A percentile compares a stretch with the other conserved stretches of the same genome.
These are phyloP conservation scores for Dendrolimus pini DNA, from an alignment of 2,888 invertebrate species.

Conservation along the genomic window DNA sequence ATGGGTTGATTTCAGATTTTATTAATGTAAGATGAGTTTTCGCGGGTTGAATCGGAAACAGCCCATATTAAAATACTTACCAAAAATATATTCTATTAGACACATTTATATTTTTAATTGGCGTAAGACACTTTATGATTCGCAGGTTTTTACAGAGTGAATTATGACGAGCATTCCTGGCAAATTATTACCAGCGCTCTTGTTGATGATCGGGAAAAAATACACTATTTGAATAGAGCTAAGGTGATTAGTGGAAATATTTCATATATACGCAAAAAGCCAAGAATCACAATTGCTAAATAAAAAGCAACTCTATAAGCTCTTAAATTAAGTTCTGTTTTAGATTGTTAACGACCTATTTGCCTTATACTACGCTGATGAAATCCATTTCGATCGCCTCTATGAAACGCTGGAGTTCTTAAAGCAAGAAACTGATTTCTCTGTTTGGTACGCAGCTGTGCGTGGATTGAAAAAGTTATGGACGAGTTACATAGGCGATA, in stretches of 20 bases:
- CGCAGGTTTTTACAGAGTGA: slow-evolving; percentile 80
- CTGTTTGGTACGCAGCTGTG: slow-evolving; percentile 85
- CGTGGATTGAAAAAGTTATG: slow-evolving; percentile 62
- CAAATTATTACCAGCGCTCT: slow-evolving; percentile 56
- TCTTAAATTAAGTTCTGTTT: slow-evolving; percentile 10
- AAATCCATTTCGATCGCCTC: slow-evolving; percentile 74
- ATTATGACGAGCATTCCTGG: slow-evolving; percentile 79
- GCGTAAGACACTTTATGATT: too few species aligned
- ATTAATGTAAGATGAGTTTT: too few species aligned
- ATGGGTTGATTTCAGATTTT: too few species aligned
- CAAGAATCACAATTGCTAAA: too few species aligned
- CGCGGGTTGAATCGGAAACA: too few species aligned
- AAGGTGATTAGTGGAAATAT: slow-evolving; percentile 62
- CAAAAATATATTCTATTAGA: too few species aligned
- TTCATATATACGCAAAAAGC: too few species aligned
- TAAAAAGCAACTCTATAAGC: too few species aligned
- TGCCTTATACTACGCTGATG: slow-evolving; percentile 79
- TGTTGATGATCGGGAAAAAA: slow-evolving; percentile 50
- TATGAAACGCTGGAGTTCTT: slow-evolving; percentile 81
- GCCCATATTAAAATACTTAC: too few species aligned
- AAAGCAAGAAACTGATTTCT: slow-evolving; percentile 78
- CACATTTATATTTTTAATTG: too few species aligned
- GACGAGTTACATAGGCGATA: slow-evolving; percentile 39
- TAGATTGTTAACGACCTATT: slow-evolving; percentile 86
- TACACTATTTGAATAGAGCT: slow-evolving; percentile 83